Conservation (phyloP, 1,140 invertebrate species). For the Ephestia elutella region DNA sequence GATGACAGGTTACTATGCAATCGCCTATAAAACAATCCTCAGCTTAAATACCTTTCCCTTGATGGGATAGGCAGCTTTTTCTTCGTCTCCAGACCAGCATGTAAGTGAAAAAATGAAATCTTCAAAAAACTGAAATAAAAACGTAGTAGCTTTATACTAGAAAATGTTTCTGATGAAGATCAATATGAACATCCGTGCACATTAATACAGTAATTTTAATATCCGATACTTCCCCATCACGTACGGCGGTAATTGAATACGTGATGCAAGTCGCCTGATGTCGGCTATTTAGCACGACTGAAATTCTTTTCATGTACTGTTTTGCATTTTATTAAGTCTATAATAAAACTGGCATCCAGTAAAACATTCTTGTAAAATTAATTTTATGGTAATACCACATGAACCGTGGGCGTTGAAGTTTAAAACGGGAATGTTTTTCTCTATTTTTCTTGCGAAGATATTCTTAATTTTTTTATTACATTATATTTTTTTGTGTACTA, state of each 20-base stretch:
- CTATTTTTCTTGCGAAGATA: not conserved
- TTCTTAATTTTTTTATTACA: not conserved
- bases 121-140: too few relatives aligned
- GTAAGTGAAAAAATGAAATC: too few relatives aligned
- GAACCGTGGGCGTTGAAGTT: not conserved
- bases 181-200: slow-evolving; percentile 1
- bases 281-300: slow-evolving; percentile 34
- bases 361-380: slow-evolving; percentile 2
- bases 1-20: too few relatives aligned
- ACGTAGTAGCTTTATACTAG: too few relatives aligned
- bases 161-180: not conserved
- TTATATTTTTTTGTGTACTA: too few relatives aligned
- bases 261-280: slow-evolving; percentile 27
- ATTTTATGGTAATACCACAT: not conserved
- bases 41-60: too few relatives aligned
- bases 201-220: slow-evolving; percentile 18
- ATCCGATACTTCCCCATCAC: slow-evolving; percentile 26
- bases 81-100: too few relatives aligned
- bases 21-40: too few relatives aligned
- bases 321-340: slow-evolving; percentile 49
- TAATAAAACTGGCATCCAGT: not conserved
- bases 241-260: slow-evolving; percentile 38
- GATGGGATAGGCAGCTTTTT: too few relatives aligned
- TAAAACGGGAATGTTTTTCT: not conserved
- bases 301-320: slow-evolving; percentile 36